A percentile compares a stretch with the other conserved stretches of the same genome.
These are phyloP conservation scores for Deroplatys truncata DNA, from an alignment of 2,888 invertebrate species.

Conservation along the genomic window DNA sequence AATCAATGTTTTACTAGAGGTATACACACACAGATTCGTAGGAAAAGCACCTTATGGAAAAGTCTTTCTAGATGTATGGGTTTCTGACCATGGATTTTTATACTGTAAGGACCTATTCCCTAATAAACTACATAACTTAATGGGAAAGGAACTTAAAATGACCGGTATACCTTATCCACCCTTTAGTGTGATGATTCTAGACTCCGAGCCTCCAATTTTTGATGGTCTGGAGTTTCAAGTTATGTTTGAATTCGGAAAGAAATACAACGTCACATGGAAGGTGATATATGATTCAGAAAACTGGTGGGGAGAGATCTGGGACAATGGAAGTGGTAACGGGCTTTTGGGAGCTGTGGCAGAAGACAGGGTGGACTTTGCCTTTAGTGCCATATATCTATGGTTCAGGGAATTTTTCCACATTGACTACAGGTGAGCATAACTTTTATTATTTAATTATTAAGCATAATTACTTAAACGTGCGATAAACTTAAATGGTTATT, in stretches of 20 bases:
- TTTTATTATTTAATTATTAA: conserved; percentile 36
- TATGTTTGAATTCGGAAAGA: conserved; percentile 44
- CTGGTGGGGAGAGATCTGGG: conserved; percentile 63
- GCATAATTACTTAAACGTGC: no score
- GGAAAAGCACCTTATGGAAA: background rate
- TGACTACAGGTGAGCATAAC: conserved; percentile 52
- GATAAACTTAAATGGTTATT: no score
- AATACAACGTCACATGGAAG: conserved; percentile 10
- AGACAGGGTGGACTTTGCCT: conserved; percentile 60
- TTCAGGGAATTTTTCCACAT: conserved; percentile 55
- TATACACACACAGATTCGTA: background rate
- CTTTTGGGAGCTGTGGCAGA: conserved; percentile 48
- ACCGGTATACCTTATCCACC: conserved; percentile 59
- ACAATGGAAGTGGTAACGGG: conserved; percentile 51
- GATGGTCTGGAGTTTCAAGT: conserved; percentile 48
- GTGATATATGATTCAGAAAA: conserved; percentile 48
- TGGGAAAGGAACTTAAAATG: conserved; percentile 49
- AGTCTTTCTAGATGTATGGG: conserved; percentile 45
- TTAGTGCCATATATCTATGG: conserved; percentile 59
- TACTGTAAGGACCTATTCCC: conserved; percentile 47
- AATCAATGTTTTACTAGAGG: background rate
- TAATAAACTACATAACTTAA: conserved; percentile 47
- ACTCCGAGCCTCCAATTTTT: conserved; percentile 22
- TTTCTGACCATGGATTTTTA: conserved; percentile 41
- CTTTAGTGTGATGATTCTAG: conserved; percentile 45